phyloP scores from a whole-genome alignment of 1,140 invertebrate genomes.

The Cherax destructor region DNA sequence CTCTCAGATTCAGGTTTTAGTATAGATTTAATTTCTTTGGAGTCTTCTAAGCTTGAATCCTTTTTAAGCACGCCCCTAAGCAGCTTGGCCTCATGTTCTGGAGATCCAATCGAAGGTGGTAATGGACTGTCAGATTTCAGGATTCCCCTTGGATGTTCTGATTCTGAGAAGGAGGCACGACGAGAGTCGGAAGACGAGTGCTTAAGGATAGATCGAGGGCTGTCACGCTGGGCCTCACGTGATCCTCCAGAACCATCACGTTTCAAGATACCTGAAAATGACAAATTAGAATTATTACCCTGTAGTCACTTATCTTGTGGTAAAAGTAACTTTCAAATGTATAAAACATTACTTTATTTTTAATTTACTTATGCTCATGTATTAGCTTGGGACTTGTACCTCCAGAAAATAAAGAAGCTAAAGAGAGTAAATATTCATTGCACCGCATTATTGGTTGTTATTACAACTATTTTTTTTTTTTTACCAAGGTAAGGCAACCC shows the following conservation, averaged over 20 bases:
- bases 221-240: conserved; percentile 47
- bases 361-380: no score
- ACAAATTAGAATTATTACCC: neutral
- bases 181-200: conserved; percentile 51
- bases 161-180: conserved; percentile 60
- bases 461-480: no score
- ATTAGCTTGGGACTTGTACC: no score
- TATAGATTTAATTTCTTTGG: conserved; percentile 69
- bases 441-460: no score
- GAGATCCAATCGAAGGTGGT: conserved; percentile 52
- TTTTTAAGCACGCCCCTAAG: conserved; percentile 73
- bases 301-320: neutral
- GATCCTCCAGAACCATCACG: conserved; percentile 65
- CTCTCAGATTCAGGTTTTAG: conserved; percentile 72
- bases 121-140: conserved; percentile 53
- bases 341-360: no score
- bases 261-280: conserved; percentile 74
- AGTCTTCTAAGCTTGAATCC: conserved; percentile 71
- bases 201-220: conserved; percentile 68
- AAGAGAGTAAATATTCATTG: no score
- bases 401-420: no score
- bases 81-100: conserved; percentile 56
- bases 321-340: no score
- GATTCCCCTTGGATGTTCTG: conserved; percentile 49
- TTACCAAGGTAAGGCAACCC: no score